Base-by-base conservation (phyloP, 2,797 vertebrate species). In the Sebastes dallii region DNA sequence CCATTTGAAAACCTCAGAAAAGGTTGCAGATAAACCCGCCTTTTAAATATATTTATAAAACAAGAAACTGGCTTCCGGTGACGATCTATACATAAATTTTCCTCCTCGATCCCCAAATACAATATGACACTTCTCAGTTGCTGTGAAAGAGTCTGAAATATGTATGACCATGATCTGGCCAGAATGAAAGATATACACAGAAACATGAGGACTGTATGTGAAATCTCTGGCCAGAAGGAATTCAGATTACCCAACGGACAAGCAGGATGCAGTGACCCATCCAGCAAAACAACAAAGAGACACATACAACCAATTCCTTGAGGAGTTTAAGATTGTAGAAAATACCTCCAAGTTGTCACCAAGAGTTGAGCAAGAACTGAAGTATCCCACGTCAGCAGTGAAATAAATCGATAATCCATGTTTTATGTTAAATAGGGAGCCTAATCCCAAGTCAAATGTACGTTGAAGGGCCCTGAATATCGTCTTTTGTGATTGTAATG, bases 111-210 rank as follows among this genome's bases (percentile, higher is more conserved):
- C 11, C 13, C 5, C 18, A 30, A 30, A 72, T 3, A 46, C 50
- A 36, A 58, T n/a, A 60, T 75, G 60, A 77, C 27, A 30, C 10
- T 46, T 32, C 8, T 34, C 30, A 34, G 10, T 13, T 46, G 18
- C 22, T 65, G 18, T 67, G 68, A 70, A 60, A 8, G 5, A 61
- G 25, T 22, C 6, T 82, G 29, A 90, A 85, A 82, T 77, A 90
- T 84, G 72, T 59, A 75, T 78, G 75, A 72, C 18, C 34, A 64
- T 29, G 59, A 58, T 13, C 9, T 22, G 20, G 14, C 12, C 56
- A 65, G 46, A 55, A 50, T 54, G 14, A 55, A 55, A 30, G 8
- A 62, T 20, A 10, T 16, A 30, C 8, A 69, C 4, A 65, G n/a
- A n/a, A 4, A n/a, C 61, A 22, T 0, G 11, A 46, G 5, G 16